Base-by-base conservation (phyloP, 1,140 invertebrate genomes). In the Mycetomoellerius zeteki region DNA sequence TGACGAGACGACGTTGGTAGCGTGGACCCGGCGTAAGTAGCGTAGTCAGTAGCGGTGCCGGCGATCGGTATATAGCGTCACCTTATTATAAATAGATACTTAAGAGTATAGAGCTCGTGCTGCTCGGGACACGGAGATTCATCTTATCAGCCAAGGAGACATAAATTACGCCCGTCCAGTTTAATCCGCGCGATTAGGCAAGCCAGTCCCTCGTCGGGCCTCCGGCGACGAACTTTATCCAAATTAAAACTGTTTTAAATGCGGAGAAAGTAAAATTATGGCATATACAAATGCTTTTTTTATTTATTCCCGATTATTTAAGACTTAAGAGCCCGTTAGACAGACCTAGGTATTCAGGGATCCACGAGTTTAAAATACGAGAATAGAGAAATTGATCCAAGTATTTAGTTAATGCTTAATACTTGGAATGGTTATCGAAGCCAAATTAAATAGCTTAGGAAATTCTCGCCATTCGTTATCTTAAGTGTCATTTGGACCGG, bases 81-180 rank as follows among this genome's bases (percentile, higher is more conserved):
- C 64, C 89, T 94, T 92, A 93, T 93, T 93, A 93, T 92, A 93
- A 94, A 93, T 93, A 92, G 91, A 92, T 90, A 90, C 84, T 78
- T 91, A 88, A 87, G 87, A 64, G 62, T 75, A 81, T 76, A 76
- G 80, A 71, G 75, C 62, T 54, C 78, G 88, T 90, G 87, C 84
- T 71, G 65, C 69, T 52, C 73, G 50, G 19, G 85, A 64, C 81
- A 52, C 86, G 73, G n/a, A 93, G 89, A 93, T 93, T 87, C 92
- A 92, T 93, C 92, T 92, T 92, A 92, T 92, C 92, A 27, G n/a
- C 3, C 24, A 12, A 64, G 82, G 69, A 65, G 85, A 90, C 81
- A 90, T 90, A 89, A 91, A 91, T 92, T 88, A 92, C 77, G 54
- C 85, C 87, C 85, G 77, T 77, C 82, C 56, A 88, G 71, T 84